Percentiles rank a stretch among this genome's conserved stretches.
These are phyloP conservation scores for Ochotona princeps DNA, from an alignment of 2,113 vertebrate species.

Conservation along the genomic window DNA sequence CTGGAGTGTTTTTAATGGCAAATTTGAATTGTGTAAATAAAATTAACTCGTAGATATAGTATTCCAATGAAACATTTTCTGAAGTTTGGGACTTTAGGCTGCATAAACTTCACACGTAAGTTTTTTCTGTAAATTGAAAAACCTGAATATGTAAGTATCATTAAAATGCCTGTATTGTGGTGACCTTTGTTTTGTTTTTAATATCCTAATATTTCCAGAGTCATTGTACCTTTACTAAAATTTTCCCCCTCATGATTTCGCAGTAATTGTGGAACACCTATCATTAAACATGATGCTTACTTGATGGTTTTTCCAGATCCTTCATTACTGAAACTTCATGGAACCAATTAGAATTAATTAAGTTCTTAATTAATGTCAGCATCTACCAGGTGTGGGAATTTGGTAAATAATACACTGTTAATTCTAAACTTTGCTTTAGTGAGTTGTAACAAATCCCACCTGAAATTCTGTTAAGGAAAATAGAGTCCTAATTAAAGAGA, in stretches of 20 bases:
- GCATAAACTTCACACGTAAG: slow-evolving; percentile 11
- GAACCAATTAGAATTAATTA: slow-evolving; percentile 14
- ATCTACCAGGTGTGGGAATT: background rate
- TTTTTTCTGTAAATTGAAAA: slow-evolving; percentile 15
- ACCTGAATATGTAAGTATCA: background rate
- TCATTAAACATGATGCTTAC: background rate
- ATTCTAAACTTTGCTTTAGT: slow-evolving; percentile 34
- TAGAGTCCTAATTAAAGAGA: slow-evolving; percentile 23
- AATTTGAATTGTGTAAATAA: background rate
- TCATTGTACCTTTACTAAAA: background rate
- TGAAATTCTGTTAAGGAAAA: slow-evolving; percentile 38
- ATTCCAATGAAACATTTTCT: slow-evolving; percentile 4
- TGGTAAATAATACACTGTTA: slow-evolving; percentile 44
- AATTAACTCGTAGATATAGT: slow-evolving; percentile 1
- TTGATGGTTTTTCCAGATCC: background rate
- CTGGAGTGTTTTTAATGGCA: slow-evolving; percentile 13
- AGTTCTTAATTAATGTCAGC: slow-evolving; percentile 52
- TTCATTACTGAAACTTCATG: slow-evolving; percentile 30
- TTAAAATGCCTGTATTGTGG: background rate
- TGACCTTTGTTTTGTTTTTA: background rate
- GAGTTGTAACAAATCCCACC: slow-evolving; percentile 24
- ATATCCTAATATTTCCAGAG: background rate
- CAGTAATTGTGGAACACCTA: background rate
- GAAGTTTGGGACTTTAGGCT: slow-evolving; percentile 12
- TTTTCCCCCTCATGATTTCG: background rate